Evolutionary conservation across 2,888 invertebrate genomes (phyloP), one percentile per base, ranked within the genome.

Genomic region (Mythimna ferrago): DNA sequence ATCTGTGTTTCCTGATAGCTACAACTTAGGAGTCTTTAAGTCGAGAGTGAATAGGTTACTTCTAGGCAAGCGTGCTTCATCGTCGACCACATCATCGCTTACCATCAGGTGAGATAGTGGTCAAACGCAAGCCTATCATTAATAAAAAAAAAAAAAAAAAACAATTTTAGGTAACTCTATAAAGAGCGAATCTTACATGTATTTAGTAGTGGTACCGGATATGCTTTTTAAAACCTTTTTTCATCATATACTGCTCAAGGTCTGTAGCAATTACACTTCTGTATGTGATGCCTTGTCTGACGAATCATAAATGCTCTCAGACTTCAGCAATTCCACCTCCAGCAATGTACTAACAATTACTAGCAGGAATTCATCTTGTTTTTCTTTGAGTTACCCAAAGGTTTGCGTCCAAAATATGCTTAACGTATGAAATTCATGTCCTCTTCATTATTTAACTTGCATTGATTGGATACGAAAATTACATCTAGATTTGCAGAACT

Each of bases 281-380:
- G 9, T 16, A 10, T 19, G 35, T 51, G 16, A 35, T 48, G 38
- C 21, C 7, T 35, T 56, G 6, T 56, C 21, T 70, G 16, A 35
- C 21, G 41, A 73, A 51, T 60, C 26, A 19, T 32, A 62, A 44
- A 21, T 2, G 21, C 14, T 58, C 60, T n/a, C 35, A 73, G 51
- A 73, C 21, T 35, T 61, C 53, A 21, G 11, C 11, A 14, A 44
- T 14, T 3, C 14, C 44, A 44, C 44, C 21, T 2, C 6, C 16
- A 32, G 60, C 16, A 19, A 58, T 51, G 11, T 41, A 41, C 7
- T 32, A 41, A 56, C 10, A 19, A 19, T 44, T 44, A 32, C 62
- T 32, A 21, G 21, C 21, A 41, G 44, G 14, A 0, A 44, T 44
- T 44, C 11, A 44, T 11, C 41, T 41, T 2, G 41, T 41, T 41